A percentile compares a stretch with the other conserved stretches of the same genome.
phyloP scores from a whole-genome alignment of 2,113 vertebrate species.

The Campylomormyrus numenius region DNA sequence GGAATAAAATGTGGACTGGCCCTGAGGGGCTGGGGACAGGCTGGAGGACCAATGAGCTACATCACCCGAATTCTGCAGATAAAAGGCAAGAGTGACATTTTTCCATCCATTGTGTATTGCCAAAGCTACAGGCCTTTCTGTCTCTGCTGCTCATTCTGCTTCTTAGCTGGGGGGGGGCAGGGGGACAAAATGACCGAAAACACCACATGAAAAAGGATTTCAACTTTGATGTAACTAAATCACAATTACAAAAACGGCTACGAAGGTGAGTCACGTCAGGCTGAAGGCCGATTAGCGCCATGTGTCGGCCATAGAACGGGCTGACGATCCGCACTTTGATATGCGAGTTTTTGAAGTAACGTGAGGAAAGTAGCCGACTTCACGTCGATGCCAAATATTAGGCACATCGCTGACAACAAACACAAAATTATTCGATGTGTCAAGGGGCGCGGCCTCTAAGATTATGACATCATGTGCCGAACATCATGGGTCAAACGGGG shows the following conservation, averaged over 20 bases:
- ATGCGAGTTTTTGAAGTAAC: not conserved
- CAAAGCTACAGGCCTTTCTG: not conserved
- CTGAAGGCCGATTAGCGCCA: not conserved
- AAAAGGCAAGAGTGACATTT: not conserved
- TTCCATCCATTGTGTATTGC: not conserved
- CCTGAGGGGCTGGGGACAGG: not conserved
- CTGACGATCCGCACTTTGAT: not conserved
- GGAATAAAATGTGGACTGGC: not conserved
- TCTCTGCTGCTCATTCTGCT: not conserved
- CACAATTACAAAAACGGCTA: not conserved
- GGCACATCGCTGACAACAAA: not conserved
- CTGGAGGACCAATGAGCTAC: not conserved
- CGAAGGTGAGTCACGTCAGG: not conserved
- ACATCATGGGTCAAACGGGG: not conserved
- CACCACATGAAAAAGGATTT: not conserved
- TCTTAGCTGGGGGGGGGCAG: not conserved
- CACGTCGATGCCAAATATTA: not conserved
- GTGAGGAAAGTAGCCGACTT: not conserved
- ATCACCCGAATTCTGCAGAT: not conserved
- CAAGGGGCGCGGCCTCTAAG: not conserved
- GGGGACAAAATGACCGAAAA: not conserved
- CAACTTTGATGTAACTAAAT: not conserved
- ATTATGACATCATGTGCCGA: not conserved
- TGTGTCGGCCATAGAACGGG: not conserved
- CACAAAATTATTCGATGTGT: not conserved